These are phyloP conservation scores for Eulemur albifrons DNA, from an alignment of 2,797 vertebrate species.

Conservation along the genomic window DNA sequence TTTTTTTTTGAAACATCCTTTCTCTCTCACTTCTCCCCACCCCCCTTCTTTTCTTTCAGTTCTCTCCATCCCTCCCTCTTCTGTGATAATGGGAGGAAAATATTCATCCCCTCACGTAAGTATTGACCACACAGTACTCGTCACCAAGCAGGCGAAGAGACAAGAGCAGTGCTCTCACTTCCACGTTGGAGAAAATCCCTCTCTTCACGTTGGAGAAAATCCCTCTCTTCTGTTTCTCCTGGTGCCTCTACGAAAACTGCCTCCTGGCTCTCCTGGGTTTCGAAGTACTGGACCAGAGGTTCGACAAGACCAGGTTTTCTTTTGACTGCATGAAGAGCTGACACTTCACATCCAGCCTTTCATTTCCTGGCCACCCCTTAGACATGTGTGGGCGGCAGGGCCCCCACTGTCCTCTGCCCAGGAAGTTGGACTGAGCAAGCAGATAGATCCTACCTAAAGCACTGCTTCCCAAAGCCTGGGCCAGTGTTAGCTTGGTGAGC, in stretches of 20 bases:
- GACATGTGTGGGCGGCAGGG: not conserved
- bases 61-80: not conserved
- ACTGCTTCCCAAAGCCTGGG: not conserved
- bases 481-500: rapidly evolving
- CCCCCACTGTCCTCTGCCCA: not conserved
- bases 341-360: not conserved
- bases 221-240: not conserved
- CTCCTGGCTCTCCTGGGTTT: not conserved
- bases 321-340: not conserved
- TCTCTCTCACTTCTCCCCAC: not conserved
- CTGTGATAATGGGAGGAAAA: not conserved
- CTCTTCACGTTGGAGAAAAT: not conserved
- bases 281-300: not conserved
- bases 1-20: not conserved
- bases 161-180: rapidly evolving
- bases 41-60: not conserved
- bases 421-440: not conserved
- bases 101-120: not conserved
- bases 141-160: not conserved
- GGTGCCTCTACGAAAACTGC: not conserved
- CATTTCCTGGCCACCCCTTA: not conserved
- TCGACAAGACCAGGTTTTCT: not conserved
- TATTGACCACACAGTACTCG: not conserved
- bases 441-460: not conserved
- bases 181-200: not conserved